A percentile compares a stretch with the other conserved stretches of the same genome.
These are phyloP conservation scores for Drosophila niveifrons DNA, from an alignment of 2,888 invertebrate genomes.

Conservation along the genomic window DNA sequence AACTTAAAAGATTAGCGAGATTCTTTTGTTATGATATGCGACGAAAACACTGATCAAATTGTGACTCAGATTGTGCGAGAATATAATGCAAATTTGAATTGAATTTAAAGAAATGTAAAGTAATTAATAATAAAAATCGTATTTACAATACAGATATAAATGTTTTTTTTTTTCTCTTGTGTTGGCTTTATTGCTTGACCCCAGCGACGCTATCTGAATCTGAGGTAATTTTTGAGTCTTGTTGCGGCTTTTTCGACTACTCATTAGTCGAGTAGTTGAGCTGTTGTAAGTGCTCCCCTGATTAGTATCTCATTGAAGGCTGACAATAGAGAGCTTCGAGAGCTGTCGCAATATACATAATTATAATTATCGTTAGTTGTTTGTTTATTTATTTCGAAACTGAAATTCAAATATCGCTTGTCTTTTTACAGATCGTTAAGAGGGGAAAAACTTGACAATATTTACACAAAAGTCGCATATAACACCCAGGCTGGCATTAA, in stretches of 20 bases:
- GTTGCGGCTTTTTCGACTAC: not conserved
- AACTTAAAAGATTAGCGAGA: constrained; percentile 22
- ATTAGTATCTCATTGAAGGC: constrained; percentile 21
- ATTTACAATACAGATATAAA: not conserved
- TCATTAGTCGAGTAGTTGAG: constrained; percentile 2
- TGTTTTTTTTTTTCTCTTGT: constrained; percentile 1
- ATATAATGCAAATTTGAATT: too few species aligned
- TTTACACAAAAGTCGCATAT: constrained; percentile 13
- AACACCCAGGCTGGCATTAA: not conserved
- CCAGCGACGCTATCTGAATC: not conserved
- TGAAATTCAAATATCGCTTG: constrained; percentile 20
- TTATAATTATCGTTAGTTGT: constrained; percentile 11
- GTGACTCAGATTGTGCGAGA: not conserved
- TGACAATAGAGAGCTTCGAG: constrained; percentile 1
- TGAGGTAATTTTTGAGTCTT: constrained; percentile 4
- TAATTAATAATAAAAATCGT: too few species aligned
- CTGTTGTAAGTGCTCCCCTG: constrained; percentile 3
- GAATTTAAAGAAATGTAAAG: too few species aligned
- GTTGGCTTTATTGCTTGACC: constrained; percentile 1
- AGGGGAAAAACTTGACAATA: constrained; percentile 27
- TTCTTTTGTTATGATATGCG: not conserved
- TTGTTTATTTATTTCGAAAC: constrained; percentile 6
- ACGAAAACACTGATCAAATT: not conserved
- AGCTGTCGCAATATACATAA: constrained; percentile 3
- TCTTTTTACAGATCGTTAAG: constrained; percentile 43